Evolutionary conservation across 1,140 invertebrate genomes (phyloP), one percentile per base, ranked within the genome.

Genomic region (Anoplophora glabripennis): DNA sequence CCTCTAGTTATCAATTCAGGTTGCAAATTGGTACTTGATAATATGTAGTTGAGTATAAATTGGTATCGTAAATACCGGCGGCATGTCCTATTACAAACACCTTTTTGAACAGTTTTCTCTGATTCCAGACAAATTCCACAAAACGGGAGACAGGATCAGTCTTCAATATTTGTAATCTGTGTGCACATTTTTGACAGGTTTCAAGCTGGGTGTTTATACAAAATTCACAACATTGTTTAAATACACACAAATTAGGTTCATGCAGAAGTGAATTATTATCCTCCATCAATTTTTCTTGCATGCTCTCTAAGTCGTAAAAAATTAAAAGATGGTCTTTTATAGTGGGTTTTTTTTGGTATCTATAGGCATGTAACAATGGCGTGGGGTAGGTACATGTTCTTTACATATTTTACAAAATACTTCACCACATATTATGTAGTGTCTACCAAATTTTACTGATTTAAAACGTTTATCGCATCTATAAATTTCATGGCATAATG

Each of bases 301-400:
- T 44, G 18, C 41, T 44, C 18, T 44, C 41, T 15, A 61, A 44
- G 52, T n/a, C n/a, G n/a, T n/a, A n/a, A n/a, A n/a, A n/a, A n/a
- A n/a, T n/a, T n/a, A n/a, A n/a, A n/a, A n/a, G 21, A 38, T 34
- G 33, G 40, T 40, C 36, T 28, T 28, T 48, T 11, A 14, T 11
- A 15, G 4, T 18, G 12, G 40, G 21, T n/a, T n/a, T 37, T 56
- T 49, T 3, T 36, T 44, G 15, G 42, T 61, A 14, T 61, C 53
- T 10, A 41, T 14, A 3, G 7, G 15, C 45, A 61, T 37, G 45
- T 17, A 61, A 51, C 59, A 61, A n/a, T 36, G 33, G 36, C 48
- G 58, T 28, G 17, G 28, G 15, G 17, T 18, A 18, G 12, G n/a
- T n/a, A n/a, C n/a, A n/a, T n/a, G n/a, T n/a, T n/a, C n/a, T n/a